Conservation (phyloP, 2,888 invertebrate species). For the Himalopsyche japonica region DNA sequence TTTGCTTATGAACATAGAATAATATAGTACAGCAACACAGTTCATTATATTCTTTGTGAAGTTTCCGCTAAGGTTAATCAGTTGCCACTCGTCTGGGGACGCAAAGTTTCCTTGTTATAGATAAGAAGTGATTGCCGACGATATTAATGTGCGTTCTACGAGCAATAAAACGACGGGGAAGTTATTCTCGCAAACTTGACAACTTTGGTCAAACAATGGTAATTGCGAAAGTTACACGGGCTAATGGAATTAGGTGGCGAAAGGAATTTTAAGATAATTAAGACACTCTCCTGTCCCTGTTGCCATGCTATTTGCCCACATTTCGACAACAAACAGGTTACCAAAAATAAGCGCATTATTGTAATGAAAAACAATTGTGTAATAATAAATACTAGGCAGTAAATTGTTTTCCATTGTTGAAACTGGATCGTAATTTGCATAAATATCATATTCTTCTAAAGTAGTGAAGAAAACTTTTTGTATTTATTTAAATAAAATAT, state of each 20-base stretch:
- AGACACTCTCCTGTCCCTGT: conserved; percentile 38
- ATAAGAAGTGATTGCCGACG: conserved; percentile 1
- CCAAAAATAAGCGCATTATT: too few species aligned
- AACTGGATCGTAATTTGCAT: too few species aligned
- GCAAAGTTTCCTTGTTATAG: conserved; percentile 6
- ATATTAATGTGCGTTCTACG: conserved; percentile 6
- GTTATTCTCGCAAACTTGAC: conserved; percentile 6
- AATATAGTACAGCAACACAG: too few species aligned
- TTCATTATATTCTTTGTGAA: not conserved
- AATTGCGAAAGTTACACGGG: conserved; percentile 41
- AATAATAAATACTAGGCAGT: too few species aligned
- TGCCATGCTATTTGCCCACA: conserved; percentile 42
- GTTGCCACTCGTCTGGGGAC: not conserved
- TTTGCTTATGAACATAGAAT: too few species aligned
- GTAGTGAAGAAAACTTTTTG: too few species aligned
- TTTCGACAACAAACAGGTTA: too few species aligned
- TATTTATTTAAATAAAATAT: too few species aligned
- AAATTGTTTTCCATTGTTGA: too few species aligned
- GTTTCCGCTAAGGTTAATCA: not conserved
- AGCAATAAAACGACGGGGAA: not conserved
- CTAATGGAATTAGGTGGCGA: conserved; percentile 30
- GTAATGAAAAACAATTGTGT: too few species aligned
- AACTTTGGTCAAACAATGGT: conserved; percentile 22
- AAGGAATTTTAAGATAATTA: conserved; percentile 13
- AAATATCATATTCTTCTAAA: too few species aligned